These are phyloP conservation scores for Elaeidobius kamerunicus DNA, from an alignment of 2,888 invertebrate genomes.

Conservation along the genomic window DNA sequence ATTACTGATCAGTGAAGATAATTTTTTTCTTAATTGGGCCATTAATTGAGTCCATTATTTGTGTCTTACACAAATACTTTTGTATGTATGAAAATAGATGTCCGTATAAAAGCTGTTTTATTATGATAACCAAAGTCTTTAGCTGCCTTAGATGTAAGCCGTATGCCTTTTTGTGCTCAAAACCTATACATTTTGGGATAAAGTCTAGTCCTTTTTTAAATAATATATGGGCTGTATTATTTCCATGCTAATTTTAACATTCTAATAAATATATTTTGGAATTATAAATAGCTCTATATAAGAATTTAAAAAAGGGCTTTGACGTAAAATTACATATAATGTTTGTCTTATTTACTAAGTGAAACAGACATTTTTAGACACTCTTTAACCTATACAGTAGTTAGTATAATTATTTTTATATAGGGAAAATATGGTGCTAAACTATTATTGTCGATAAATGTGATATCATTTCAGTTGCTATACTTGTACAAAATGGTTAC, in stretches of 20 bases:
- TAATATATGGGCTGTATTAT: background rate
- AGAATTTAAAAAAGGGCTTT: conserved; percentile 6
- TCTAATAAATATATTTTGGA: background rate
- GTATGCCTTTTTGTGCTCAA: conserved; percentile 13
- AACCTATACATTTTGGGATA: background rate
- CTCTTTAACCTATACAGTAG: conserved; percentile 1
- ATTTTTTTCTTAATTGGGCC: no score
- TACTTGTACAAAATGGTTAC: conserved; percentile 3
- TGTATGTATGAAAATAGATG: background rate
- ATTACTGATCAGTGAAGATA: no score
- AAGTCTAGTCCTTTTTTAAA: conserved; percentile 1
- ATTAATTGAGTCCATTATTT: conserved; percentile 5
- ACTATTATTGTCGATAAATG: conserved; percentile 11
- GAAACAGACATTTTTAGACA: background rate
- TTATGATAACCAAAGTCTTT: conserved; percentile 21
- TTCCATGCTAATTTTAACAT: no score
- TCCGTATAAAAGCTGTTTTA: conserved; percentile 6
- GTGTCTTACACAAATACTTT: background rate
- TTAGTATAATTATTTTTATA: conserved; percentile 9
- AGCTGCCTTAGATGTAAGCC: conserved; percentile 20
- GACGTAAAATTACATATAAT: background rate
- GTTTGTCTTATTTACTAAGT: no score
- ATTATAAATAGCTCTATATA: background rate
- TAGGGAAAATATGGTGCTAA: conserved; percentile 10
- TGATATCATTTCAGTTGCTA: conserved; percentile 7